Conservation (phyloP, 1,140 invertebrate genomes). For the Harpegnathos saltator region DNA sequence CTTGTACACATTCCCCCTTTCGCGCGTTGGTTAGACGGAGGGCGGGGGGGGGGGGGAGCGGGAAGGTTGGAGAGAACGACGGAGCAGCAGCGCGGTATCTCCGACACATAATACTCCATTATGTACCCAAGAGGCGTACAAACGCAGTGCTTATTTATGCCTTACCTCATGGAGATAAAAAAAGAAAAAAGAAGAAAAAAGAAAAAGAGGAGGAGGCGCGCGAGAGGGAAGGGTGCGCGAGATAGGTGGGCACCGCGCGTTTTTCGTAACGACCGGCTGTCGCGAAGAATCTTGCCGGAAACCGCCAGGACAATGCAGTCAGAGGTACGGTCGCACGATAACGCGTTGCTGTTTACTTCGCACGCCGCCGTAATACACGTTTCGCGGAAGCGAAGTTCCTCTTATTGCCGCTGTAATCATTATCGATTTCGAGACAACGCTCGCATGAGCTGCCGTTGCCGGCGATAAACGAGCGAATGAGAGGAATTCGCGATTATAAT, state of each 20-base stretch:
- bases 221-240: slow-evolving; percentile 30
- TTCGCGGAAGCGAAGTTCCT: slow-evolving; percentile 20
- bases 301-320: slow-evolving; percentile 48
- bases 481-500: too few species aligned
- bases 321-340: slow-evolving; percentile 15
- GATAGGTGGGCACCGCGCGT: slow-evolving; percentile 61
- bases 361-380: background rate
- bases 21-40: slow-evolving; percentile 42
- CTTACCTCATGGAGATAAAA: slow-evolving; percentile 77
- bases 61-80: slow-evolving; percentile 6
- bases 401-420: background rate
- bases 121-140: slow-evolving; percentile 79
- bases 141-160: slow-evolving; percentile 81
- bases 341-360: slow-evolving; percentile 17
- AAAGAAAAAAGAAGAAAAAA: slow-evolving; percentile 76
- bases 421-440: background rate
- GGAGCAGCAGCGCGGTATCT: slow-evolving; percentile 75
- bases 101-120: slow-evolving; percentile 80
- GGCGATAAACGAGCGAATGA: too few species aligned
- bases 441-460: too few species aligned
- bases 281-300: slow-evolving; percentile 55
- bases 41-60: too few species aligned
- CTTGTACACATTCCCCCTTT: slow-evolving; percentile 78
- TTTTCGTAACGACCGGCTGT: slow-evolving; percentile 50
- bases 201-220: slow-evolving; percentile 7